Base-by-base conservation (phyloP, 1,140 invertebrate genomes). In the Drosophila rufa region DNA sequence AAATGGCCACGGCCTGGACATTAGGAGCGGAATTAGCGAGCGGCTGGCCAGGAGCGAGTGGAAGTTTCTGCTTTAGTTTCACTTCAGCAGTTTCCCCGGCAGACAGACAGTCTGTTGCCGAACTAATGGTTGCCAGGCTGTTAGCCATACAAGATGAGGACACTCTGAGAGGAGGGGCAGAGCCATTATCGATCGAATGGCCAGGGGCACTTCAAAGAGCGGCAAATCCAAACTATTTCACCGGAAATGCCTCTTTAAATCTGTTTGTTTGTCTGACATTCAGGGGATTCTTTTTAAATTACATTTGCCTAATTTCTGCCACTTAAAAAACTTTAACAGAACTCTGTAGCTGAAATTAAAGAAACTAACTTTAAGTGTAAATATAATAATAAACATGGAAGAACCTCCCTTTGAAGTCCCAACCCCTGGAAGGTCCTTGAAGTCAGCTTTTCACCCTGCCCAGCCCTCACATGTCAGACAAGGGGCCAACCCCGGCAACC, bases 1-100 rank as follows among this genome's bases (percentile, higher is more conserved):
- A 87, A 87, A 83, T 87, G 84, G 83, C 83, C 77, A 82, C 73
- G 77, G 82, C 81, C 75, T 51, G 48, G 70, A 64, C 81, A 83
- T 83, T 84, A 80, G 69, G 56, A 78, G 61, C 51, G 71, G 64
- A 73, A 79, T 65, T 86, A 79, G 76, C 67, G 66, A 11, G 33
- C 33, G 33, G 68, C 59, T 67, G 66, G 79, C 69, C 57, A 50
- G 53, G 64, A 50, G 53, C 68, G 78, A 79, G 60, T 85, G 70
- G 59, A 67, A 79, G 75, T 79, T 60, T 81, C 48, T 58, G 71
- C 80, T 48, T 55, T 40, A 50, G 74, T 47, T 59, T 47, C 22
- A 48, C 55, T 55, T 42, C 66, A 77, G 60, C 75, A 60, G 73
- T 68, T 76, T 51, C 17, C 70, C 45, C 36, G 53, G n/a, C 53